Conservation (phyloP, 2,113 vertebrate genomes). For the Pagrus major region DNA sequence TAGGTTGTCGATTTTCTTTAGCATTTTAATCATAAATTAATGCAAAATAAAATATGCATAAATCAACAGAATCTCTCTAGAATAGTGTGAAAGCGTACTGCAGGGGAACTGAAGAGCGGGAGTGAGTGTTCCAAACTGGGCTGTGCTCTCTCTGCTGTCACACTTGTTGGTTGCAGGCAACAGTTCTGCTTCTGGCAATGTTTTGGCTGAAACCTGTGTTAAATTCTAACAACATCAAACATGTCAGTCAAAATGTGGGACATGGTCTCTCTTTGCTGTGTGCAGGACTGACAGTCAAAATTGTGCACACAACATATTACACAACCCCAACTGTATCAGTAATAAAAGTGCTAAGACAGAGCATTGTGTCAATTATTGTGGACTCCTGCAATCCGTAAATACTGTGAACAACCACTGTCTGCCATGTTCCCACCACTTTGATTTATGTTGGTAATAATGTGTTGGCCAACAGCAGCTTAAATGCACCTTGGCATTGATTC, state of each 20-base stretch:
- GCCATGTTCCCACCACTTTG: neutral
- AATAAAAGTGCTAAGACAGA: neutral
- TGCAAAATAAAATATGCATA: too few species aligned
- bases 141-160: neutral
- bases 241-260: conserved; percentile 36
- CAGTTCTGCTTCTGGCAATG: conserved; percentile 23
- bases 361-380: neutral
- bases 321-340: neutral
- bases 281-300: neutral
- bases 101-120: neutral
- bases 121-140: neutral
- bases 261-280: neutral
- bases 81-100: neutral
- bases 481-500: too few species aligned
- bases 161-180: conserved; percentile 12
- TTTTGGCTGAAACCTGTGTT: conserved; percentile 29
- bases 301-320: neutral
- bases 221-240: conserved; percentile 26
- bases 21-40: neutral
- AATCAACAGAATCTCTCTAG: neutral
- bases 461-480: too few species aligned
- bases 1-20: conserved; percentile 31
- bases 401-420: neutral
- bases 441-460: too few species aligned
- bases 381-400: neutral